phyloP scores from a whole-genome alignment of 1,140 invertebrate genomes.

The Drosophila serrata region DNA sequence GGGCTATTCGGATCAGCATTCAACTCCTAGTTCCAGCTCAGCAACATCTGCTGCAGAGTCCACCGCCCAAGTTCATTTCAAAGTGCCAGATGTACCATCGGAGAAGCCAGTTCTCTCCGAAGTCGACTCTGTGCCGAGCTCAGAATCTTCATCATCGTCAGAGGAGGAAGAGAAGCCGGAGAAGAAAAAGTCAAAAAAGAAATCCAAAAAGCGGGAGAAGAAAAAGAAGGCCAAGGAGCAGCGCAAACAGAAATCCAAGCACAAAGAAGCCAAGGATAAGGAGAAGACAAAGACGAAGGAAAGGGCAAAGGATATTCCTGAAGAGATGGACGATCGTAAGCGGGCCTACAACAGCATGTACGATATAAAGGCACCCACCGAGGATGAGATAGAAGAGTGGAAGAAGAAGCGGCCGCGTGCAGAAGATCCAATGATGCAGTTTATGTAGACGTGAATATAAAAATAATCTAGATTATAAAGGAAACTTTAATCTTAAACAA shows the following conservation, averaged over 20 bases:
- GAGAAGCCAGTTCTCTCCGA: conserved; percentile 72
- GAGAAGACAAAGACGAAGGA: conserved; percentile 86
- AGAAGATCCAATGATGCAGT: conserved; percentile 97
- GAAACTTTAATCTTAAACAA: conserved; percentile 89
- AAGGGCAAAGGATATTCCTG: conserved; percentile 87
- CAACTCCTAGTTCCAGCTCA: conserved; percentile 41
- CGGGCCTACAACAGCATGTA: conserved; percentile 96
- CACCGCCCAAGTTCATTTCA: conserved; percentile 1
- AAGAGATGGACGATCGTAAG: conserved; percentile 94
- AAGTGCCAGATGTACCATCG: conserved; percentile 1
- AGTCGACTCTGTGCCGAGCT: conserved; percentile 67
- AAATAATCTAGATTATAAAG: background rate
- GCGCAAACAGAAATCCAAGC: conserved; percentile 85
- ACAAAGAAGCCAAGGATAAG: conserved; percentile 85
- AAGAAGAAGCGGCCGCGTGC: conserved; percentile 93
- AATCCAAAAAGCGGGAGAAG: conserved; percentile 89
- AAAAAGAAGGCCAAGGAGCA: conserved; percentile 86
- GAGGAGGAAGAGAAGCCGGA: conserved; percentile 52
- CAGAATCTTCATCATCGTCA: conserved; percentile 68
- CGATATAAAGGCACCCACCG: conserved; percentile 92
- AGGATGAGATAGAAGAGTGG: conserved; percentile 97
- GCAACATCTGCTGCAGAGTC: conserved; percentile 20
- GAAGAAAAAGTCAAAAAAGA: conserved; percentile 89
- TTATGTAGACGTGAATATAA: conserved; percentile 82
- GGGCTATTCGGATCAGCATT: conserved; percentile 64